Evolutionary conservation across 2,888 invertebrate species (phyloP).

Genomic region (Allacma fusca): DNA sequence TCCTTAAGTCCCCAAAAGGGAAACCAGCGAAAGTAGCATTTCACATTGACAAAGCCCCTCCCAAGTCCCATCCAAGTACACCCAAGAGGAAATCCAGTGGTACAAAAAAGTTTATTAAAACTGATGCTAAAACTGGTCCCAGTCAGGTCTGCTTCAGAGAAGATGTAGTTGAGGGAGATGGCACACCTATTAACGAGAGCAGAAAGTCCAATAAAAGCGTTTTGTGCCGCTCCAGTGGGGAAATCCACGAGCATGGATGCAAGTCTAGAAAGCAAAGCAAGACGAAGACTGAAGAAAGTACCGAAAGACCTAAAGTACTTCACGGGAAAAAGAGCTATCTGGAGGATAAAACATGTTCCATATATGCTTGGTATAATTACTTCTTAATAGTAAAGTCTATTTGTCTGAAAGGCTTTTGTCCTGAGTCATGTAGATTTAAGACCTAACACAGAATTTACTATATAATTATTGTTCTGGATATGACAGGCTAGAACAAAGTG

Average conservation of each 20-base stretch:
- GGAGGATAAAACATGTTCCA: not conserved
- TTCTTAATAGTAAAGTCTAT: not conserved
- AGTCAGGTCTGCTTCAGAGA: constrained; percentile 1
- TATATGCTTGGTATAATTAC: not conserved
- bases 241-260: not conserved
- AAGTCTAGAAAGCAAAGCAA: not conserved
- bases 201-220: not conserved
- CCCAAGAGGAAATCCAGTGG: not conserved
- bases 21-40: constrained; percentile 9
- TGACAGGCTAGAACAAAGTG: constrained; percentile 6
- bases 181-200: not conserved
- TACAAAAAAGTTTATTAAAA: not conserved
- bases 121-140: constrained; percentile 3
- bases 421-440: too few relatives aligned
- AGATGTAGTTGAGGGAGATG: not conserved
- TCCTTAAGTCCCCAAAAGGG: not conserved
- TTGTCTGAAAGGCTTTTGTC: too few relatives aligned
- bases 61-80: not conserved
- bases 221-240: not conserved
- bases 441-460: too few relatives aligned
- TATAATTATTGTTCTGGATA: too few relatives aligned
- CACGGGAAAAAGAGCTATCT: not conserved
- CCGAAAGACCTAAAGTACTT: not conserved
- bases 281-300: not conserved
- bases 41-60: not conserved